A percentile compares a stretch with the other conserved stretches of the same genome.
Conservation (phyloP, 2,113 vertebrate species). For the Macroglossus sobrinus region DNA sequence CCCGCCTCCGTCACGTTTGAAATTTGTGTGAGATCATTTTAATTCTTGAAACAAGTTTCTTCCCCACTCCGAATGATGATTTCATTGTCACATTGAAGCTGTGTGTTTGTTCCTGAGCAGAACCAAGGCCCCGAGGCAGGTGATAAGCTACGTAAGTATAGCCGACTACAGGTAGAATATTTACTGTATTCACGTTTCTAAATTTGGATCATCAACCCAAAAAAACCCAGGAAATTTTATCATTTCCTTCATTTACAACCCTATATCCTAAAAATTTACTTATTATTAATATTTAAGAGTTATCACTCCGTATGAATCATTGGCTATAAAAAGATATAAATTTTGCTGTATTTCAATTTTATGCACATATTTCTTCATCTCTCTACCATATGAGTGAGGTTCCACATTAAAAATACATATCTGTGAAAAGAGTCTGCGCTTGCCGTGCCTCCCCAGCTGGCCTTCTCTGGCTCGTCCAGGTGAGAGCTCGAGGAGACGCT, state of each 20-base stretch:
- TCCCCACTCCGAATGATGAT: slow-evolving; percentile 20
- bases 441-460: not conserved
- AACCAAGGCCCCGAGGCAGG: not conserved
- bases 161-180: not conserved
- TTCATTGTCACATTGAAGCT: not conserved
- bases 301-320: slow-evolving; percentile 42
- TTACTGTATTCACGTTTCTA: slow-evolving; percentile 36
- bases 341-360: slow-evolving; percentile 35
- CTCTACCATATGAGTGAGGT: not conserved
- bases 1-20: not conserved
- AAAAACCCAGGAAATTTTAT: not conserved
- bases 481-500: not conserved
- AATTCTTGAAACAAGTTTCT: not conserved
- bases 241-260: slow-evolving; percentile 31
- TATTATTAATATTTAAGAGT: slow-evolving; percentile 64
- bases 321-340: slow-evolving; percentile 48
- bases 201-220: not conserved
- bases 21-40: not conserved
- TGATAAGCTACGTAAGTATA: not conserved
- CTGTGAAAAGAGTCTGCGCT: not conserved
- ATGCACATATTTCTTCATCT: slow-evolving; percentile 16
- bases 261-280: slow-evolving; percentile 38
- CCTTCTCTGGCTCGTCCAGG: not conserved
- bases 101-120: not conserved
- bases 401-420: not conserved